These are phyloP conservation scores for Agonopterix arenella DNA, from an alignment of 2,888 invertebrate species.

Conservation along the genomic window DNA sequence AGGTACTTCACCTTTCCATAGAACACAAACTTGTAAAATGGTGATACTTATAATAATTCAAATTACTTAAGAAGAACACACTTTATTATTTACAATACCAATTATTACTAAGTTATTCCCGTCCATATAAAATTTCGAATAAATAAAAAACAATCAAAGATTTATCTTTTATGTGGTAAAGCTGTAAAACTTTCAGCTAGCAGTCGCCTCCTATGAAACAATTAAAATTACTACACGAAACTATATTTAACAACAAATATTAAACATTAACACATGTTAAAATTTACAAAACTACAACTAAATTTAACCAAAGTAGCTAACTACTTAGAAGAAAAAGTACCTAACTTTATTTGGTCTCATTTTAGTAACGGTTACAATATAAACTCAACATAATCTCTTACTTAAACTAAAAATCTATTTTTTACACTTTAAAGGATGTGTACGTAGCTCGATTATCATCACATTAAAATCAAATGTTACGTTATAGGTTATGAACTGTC, in stretches of 20 bases:
- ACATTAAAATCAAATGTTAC: not conserved
- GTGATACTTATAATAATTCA: too few relatives aligned
- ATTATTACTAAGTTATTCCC: too few relatives aligned
- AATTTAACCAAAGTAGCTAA: slow-evolving; percentile 51
- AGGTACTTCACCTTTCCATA: too few relatives aligned
- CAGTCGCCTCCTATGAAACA: slow-evolving; percentile 10
- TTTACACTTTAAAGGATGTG: slow-evolving; percentile 19
- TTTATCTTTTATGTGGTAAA: not conserved
- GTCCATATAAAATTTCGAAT: too few relatives aligned
- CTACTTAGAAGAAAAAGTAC: slow-evolving; percentile 56
- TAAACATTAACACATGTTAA: slow-evolving; percentile 56
- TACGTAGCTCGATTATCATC: slow-evolving; percentile 17
- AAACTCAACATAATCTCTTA: slow-evolving; percentile 35
- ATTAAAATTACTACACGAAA: slow-evolving; percentile 23
- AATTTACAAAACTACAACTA: slow-evolving; percentile 67
- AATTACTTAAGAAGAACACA: too few relatives aligned
- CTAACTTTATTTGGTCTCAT: slow-evolving; percentile 76
- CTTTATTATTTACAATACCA: too few relatives aligned
- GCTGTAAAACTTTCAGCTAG: slow-evolving; percentile 2
- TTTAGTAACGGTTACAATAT: slow-evolving; percentile 66
- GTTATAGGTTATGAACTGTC: slow-evolving; percentile 9
- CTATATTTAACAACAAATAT: slow-evolving; percentile 43
- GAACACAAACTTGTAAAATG: too few relatives aligned
- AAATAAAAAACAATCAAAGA: too few relatives aligned
- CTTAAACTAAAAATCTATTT: slow-evolving; percentile 25